Evolutionary conservation across 2,113 vertebrate species (phyloP), one percentile per base, ranked within the genome.

Genomic region (Saguinus midas): DNA sequence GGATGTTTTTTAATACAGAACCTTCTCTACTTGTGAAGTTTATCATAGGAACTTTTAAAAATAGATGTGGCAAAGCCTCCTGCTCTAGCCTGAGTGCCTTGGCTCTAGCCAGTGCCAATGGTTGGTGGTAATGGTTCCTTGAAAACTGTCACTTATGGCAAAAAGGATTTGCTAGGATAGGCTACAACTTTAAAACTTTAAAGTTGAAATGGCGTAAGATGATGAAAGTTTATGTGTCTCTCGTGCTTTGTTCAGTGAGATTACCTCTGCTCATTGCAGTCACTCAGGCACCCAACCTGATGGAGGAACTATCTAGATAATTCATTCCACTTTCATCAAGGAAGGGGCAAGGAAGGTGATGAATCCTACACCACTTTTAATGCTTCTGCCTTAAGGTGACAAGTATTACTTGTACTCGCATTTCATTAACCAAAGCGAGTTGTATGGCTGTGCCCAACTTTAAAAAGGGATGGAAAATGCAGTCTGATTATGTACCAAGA

Each of bases 371-470:
- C 40, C 6, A 23, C n/a, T n/a, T 86, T 76, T 43, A 86, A 83
- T 86, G 35, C 32, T 66, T 72, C 75, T 64, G 10, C 48, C 37
- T 45, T 68, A 86, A 52, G 45, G 43, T 79, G 52, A 70, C n/a
- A 52, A 17, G 48, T 37, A 23, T 6, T 75, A 55, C 64, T 86
- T 3, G 1, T 35, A 45, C 37, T 72, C 27, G 72, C n/a, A 83
- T 92, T 96, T 94, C 35, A 8, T 58, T 96, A 90, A 94, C 82
- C 52, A 78, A 45, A 76, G 40, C 25, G 23, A 78, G 45, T 83
- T 61, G 40, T 32, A 37, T 86, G 72, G 18, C 52, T 6, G 23
- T 27, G 16, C 21, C 58, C 83, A 58, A 87, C 61, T 83, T 96
- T 18, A 79, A 17, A 82, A 18, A 4, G 25, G 48, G 35, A 43